These are phyloP conservation scores for Porites divaricata DNA, from an alignment of 92 coral and sea anemone genomes.

Conservation along the genomic window DNA sequence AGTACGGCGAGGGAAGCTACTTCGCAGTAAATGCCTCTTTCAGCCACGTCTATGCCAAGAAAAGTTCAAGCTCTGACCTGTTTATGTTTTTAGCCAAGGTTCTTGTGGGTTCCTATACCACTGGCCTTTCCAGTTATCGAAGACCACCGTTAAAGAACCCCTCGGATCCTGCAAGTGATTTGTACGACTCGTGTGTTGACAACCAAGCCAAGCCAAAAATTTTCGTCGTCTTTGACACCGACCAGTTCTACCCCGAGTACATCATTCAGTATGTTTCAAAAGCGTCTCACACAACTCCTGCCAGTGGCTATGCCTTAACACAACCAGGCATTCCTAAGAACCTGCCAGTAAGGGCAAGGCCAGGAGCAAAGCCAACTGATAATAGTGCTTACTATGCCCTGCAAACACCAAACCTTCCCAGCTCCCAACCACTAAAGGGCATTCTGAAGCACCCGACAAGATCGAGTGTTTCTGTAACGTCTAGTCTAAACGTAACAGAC, in stretches of 20 bases:
- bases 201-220: slow-evolving; percentile 52
- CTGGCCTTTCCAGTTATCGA: slow-evolving; percentile 47
- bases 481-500: background rate
- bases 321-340: background rate
- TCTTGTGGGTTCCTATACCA: slow-evolving; percentile 70
- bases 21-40: slow-evolving; percentile 73
- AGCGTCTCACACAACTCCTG: background rate
- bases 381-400: no score
- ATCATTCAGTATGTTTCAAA: slow-evolving; percentile 57
- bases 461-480: background rate
- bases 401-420: background rate
- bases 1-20: slow-evolving; percentile 87
- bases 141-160: slow-evolving; percentile 82
- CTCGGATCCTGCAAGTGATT: slow-evolving; percentile 61
- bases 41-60: slow-evolving; percentile 63
- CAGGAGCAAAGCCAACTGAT: no score
- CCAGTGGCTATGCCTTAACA: background rate
- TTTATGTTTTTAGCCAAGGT: slow-evolving; percentile 84
- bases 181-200: slow-evolving; percentile 83
- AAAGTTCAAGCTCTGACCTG: background rate
- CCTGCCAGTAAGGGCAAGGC: background rate
- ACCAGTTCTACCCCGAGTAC: slow-evolving; percentile 86
- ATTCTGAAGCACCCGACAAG: background rate
- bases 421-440: background rate
- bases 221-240: slow-evolving; percentile 85